phyloP scores from a whole-genome alignment of 2,797 vertebrate genomes.

The Aulostomus chinensis region DNA sequence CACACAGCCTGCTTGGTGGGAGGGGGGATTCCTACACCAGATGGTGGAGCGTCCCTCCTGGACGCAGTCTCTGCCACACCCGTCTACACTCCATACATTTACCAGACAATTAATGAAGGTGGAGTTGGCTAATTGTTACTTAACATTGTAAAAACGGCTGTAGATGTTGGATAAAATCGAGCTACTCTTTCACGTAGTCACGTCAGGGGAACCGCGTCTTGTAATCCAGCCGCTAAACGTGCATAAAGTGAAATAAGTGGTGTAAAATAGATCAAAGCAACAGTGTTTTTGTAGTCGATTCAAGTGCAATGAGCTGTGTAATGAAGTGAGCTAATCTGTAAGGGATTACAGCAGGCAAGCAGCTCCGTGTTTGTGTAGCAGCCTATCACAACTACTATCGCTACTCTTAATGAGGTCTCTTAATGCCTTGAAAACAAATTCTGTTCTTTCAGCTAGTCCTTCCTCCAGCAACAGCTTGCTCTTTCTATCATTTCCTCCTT shows the following conservation, averaged over 20 bases:
- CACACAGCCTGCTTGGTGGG: slow-evolving; percentile 58
- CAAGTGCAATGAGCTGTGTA: slow-evolving; percentile 53
- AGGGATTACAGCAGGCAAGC: slow-evolving; percentile 54
- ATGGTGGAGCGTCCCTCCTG: slow-evolving; percentile 76
- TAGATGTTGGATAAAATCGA: neutral
- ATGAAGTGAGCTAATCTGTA: slow-evolving; percentile 56
- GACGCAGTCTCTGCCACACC: slow-evolving; percentile 65
- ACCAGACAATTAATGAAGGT: slow-evolving; percentile 46
- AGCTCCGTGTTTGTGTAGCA: slow-evolving; percentile 48
- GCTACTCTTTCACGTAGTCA: neutral
- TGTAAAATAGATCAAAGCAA: slow-evolving; percentile 28
- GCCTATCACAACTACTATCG: slow-evolving; percentile 42
- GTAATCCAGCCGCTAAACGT: neutral
- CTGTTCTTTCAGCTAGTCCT: neutral
- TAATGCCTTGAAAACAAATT: slow-evolving; percentile 11
- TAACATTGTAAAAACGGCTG: neutral
- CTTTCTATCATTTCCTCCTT: neutral
- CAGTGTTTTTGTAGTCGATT: slow-evolving; percentile 37
- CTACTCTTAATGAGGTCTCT: slow-evolving; percentile 15
- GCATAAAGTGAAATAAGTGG: neutral
- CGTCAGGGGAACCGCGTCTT: neutral
- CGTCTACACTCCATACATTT: slow-evolving; percentile 41
- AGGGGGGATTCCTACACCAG: slow-evolving; percentile 74
- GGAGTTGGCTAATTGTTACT: neutral
- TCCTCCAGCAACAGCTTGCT: neutral